Base-by-base conservation (phyloP, 2,797 vertebrate genomes). In the Peromyscus nudipes region DNA sequence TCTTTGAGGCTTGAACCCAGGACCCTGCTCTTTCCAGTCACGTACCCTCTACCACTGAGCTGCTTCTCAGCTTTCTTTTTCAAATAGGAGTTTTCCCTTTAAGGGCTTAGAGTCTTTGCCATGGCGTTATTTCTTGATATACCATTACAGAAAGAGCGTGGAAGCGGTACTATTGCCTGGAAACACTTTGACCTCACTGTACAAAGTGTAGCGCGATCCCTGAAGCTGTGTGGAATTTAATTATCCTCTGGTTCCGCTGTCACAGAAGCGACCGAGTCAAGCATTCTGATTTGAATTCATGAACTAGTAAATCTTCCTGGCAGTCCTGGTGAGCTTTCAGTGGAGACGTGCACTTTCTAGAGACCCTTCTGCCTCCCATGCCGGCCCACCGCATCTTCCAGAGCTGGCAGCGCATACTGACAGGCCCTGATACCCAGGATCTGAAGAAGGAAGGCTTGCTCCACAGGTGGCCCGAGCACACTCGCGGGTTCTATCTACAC, bases 401-500 rank as follows among this genome's bases (percentile, higher is more conserved):
- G 69, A 89, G 64, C 49, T 0, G 65, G 13, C 67, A 4, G 21
- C 2, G 43, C 46, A n/a, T 1, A 0, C 65, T 52, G 49, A 19
- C 40, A 55, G 52, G 73, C 16, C 0, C 2, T 1, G 25, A 64
- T n/a, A 34, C 17, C 57, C 37, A 1, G 1, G 16, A 27, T 52
- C 5, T 29, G 77, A 60, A 23, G 60, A n/a, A 46, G 27, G 17
- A 76, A 62, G 80, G 49, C n/a, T 55, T 37, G 27, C 55, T 64
- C 77, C 14, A 0, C n/a, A 2, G 77, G 71, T 1, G 49, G 79
- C 43, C 71, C 14, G 81, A 91, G 69, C 87, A 3, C 4, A 1
- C 34, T 4, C 43, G 19, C 0, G 0, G 0, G 10, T 49, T 17
- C 0, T 1, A 0, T 0, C 2, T 1, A 25, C 14, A 4, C 49